Evolutionary conservation across 1,140 invertebrate species (phyloP).

Genomic region (Cyclina sinensis): DNA sequence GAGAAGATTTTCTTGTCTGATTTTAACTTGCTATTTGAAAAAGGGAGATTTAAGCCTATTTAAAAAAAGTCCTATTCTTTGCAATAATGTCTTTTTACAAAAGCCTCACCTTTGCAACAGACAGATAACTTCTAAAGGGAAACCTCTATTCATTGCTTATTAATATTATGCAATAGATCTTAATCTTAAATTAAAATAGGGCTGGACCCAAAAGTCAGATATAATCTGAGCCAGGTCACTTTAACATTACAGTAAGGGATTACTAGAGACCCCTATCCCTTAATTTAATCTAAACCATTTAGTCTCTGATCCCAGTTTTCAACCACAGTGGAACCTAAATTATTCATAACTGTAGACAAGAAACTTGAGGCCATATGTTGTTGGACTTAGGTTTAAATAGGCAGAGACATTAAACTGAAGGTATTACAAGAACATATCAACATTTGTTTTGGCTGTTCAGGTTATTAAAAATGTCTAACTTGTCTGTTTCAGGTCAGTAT

Average conservation of each 20-base stretch:
- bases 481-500: constrained; percentile 75
- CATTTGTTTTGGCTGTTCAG: no score
- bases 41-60: not conserved
- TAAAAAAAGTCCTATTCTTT: not conserved
- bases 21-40: not conserved
- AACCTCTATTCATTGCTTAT: constrained; percentile 35
- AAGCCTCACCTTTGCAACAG: not conserved
- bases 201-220: constrained; percentile 12
- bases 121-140: not conserved
- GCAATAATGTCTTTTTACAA: not conserved
- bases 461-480: constrained; percentile 45
- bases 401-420: not conserved
- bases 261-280: not conserved
- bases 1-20: not conserved
- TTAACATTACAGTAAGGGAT: constrained; percentile 8
- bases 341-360: no score
- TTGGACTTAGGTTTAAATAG: no score
- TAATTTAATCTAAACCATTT: not conserved
- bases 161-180: constrained; percentile 9
- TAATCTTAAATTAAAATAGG: constrained; percentile 29
- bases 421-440: not conserved
- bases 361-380: no score
- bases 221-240: constrained; percentile 9
- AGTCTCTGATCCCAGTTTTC: not conserved
- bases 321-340: not conserved